A percentile compares a stretch with the other conserved stretches of the same genome.
These are phyloP conservation scores for Antennarius striatus DNA, from an alignment of 2,113 vertebrate genomes.

Conservation along the genomic window DNA sequence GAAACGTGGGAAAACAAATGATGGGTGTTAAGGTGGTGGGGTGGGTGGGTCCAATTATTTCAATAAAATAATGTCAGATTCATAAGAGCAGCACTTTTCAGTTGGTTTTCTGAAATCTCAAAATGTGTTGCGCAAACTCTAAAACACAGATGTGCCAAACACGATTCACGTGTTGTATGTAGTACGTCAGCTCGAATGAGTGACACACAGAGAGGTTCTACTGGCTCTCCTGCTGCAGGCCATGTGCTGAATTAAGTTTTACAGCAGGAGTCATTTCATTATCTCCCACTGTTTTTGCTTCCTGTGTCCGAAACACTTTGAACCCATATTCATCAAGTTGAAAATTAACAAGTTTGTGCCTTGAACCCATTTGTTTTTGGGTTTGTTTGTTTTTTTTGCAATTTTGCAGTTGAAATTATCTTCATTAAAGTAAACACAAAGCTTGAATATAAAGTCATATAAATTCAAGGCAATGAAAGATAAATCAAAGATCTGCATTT, in stretches of 20 bases:
- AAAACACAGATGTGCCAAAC: too few species aligned
- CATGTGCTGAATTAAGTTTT: slow-evolving; percentile 5
- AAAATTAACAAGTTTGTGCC: too few species aligned
- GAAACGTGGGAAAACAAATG: neutral
- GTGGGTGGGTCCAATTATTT: neutral
- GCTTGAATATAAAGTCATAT: too few species aligned
- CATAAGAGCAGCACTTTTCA: neutral
- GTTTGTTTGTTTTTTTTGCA: too few species aligned
- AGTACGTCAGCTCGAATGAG: neutral
- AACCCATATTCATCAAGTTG: slow-evolving; percentile 10
- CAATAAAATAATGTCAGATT: neutral
- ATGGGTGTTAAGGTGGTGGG: neutral
- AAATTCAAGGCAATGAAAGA: neutral
- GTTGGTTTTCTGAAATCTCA: slow-evolving; percentile 1
- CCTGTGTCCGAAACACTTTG: slow-evolving; percentile 16
- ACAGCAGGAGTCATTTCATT: slow-evolving; percentile 35
- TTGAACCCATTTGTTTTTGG: too few species aligned
- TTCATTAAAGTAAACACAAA: too few species aligned
- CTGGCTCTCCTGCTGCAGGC: slow-evolving; percentile 13
- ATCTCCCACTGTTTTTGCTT: neutral
- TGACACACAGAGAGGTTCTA: neutral
- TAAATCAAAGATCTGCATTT: neutral
- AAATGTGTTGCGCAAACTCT: neutral
- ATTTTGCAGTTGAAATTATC: neutral
- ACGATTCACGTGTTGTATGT: too few species aligned